A percentile compares a stretch with the other conserved stretches of the same genome.
Conservation (phyloP, 2,888 invertebrate genomes). For the Dasypogon diadema region DNA sequence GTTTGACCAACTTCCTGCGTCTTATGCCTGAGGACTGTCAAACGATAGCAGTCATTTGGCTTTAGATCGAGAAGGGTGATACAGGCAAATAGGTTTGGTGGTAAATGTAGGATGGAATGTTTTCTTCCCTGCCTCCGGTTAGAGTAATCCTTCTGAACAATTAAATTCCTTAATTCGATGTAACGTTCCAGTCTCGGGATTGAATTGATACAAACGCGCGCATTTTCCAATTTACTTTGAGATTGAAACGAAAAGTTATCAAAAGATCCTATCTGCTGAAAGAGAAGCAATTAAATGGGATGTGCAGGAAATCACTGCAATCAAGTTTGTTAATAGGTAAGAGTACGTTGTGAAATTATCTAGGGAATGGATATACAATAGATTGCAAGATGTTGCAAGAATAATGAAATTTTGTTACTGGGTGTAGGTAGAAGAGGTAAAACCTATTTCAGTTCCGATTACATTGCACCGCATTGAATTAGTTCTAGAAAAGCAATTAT, state of each 20-base stretch:
- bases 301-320: neutral
- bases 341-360: neutral
- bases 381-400: no score
- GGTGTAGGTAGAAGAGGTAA: no score
- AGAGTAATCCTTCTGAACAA: slow-evolving; percentile 42
- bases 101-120: slow-evolving; percentile 25
- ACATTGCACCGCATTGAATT: no score
- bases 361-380: no score
- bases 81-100: slow-evolving; percentile 28
- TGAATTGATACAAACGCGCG: slow-evolving; percentile 21
- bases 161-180: slow-evolving; percentile 42
- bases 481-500: no score
- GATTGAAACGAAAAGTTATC: slow-evolving; percentile 24
- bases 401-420: no score
- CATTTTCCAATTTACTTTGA: slow-evolving; percentile 28
- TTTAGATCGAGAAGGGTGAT: neutral
- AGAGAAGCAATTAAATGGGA: slow-evolving; percentile 26
- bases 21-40: slow-evolving; percentile 26
- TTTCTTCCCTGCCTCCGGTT: slow-evolving; percentile 9
- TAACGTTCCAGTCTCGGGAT: slow-evolving; percentile 2
- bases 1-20: slow-evolving; percentile 37
- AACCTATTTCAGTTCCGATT: no score
- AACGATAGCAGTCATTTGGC: slow-evolving; percentile 30
- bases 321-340: neutral
- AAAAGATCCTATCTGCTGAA: slow-evolving; percentile 13